phyloP scores from a whole-genome alignment of 2,888 invertebrate genomes.

The Eristalis arbustorum region DNA sequence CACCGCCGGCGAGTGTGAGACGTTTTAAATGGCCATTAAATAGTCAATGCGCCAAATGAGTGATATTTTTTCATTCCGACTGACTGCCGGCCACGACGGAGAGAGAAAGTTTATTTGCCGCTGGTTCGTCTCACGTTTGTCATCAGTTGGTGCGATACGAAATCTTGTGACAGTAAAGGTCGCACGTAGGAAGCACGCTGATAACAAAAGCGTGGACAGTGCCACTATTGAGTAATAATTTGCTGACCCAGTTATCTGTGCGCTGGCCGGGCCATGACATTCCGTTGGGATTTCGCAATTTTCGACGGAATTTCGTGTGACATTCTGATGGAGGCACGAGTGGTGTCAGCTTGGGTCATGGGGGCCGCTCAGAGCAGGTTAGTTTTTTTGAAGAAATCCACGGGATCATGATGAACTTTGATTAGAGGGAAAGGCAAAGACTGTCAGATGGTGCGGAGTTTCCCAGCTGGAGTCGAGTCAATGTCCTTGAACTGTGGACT shows the following conservation, averaged over 20 bases:
- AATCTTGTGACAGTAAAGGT: background rate
- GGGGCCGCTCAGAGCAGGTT: background rate
- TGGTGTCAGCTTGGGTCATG: background rate
- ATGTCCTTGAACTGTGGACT: too few species aligned
- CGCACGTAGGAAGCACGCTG: slow-evolving; percentile 6
- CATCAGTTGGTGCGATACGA: background rate
- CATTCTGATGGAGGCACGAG: background rate
- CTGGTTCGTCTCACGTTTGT: background rate
- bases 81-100: background rate
- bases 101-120: background rate
- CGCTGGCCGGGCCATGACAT: background rate
- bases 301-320: slow-evolving; percentile 8
- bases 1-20: slow-evolving; percentile 8
- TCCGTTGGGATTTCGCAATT: slow-evolving; percentile 14
- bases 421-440: too few species aligned
- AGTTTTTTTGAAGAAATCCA: too few species aligned
- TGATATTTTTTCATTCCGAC: slow-evolving; percentile 34
- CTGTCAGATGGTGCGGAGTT: too few species aligned
- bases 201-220: slow-evolving; percentile 25
- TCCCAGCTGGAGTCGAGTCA: too few species aligned
- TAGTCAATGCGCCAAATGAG: slow-evolving; percentile 31
- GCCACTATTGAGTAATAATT: slow-evolving; percentile 11
- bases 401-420: too few species aligned
- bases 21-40: slow-evolving; percentile 25
- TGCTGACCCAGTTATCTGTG: background rate